Evolutionary conservation across 2,113 vertebrate genomes (phyloP), one percentile per base, ranked within the genome.

Genomic region (Ophthalmotilapia sp.): DNA sequence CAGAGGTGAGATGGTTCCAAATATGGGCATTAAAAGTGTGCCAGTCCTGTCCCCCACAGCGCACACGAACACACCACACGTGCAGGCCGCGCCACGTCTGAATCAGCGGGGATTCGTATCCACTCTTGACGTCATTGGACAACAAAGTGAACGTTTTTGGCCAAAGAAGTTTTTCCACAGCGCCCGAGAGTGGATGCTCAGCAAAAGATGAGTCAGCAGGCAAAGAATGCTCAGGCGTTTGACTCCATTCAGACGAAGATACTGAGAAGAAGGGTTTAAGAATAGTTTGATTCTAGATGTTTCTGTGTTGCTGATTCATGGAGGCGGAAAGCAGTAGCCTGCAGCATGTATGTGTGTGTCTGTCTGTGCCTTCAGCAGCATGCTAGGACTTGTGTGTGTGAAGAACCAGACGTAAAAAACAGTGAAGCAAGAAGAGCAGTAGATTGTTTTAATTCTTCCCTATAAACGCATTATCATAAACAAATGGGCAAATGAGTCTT

Each of bases 1-100:
- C 88, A 86, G 91, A 93, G 91, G 90, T 94, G 91, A 93, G 70
- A 87, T 77, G 81, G 92, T 93, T 95, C 96, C 96, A 96, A 96
- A 96, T 95, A 96, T 91, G 95, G 95, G 84, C 90, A 94, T 91
- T 49, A 29, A 73, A 73, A 88, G 82, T 80, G 86, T 94, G 88
- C 87, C 89, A 91, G 80, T 88, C 15, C 5, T 89, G n/a, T 23
- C 56, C 73, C 79, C 38, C 9, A 77, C 26, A 77, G 17, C 1
- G 15, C 23, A 47, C 51, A 21, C 45, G 3, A 47, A 75, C 4
- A 1, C 65, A 42, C 38, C 36, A 81, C 83, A 82, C 26, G 62
- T 60, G 21, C 62, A 51, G 7, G 12, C n/a, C 9, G 2, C 15
- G 2, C 73, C 80, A 70, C 40, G 60, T 86, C 65, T 33, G 62